Conservation (phyloP, 2,888 invertebrate genomes). For the Resseliella maxima region DNA sequence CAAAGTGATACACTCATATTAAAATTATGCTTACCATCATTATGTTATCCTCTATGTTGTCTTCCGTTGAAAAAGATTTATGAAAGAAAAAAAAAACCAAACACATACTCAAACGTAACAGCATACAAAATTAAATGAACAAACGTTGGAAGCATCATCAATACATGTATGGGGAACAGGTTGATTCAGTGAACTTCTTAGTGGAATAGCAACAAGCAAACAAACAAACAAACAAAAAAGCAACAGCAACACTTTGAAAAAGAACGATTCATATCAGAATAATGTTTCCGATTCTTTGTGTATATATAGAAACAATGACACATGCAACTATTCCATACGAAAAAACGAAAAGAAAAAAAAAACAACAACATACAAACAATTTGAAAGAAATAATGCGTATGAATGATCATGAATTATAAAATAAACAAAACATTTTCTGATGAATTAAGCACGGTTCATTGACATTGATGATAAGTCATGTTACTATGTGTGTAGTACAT, state of each 20-base stretch:
- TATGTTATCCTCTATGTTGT: background rate
- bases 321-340: background rate
- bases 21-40: background rate
- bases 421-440: background rate
- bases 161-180: conserved; percentile 8
- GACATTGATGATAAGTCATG: too few relatives aligned
- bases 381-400: background rate
- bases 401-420: background rate
- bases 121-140: too few relatives aligned
- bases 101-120: background rate
- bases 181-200: background rate
- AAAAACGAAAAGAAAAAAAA: background rate
- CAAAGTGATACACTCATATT: background rate
- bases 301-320: conserved; percentile 20
- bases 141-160: conserved; percentile 5
- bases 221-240: background rate
- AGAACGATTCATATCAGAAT: background rate
- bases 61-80: background rate
- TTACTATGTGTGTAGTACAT: background rate
- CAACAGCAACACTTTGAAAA: background rate
- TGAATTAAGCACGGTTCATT: conserved; percentile 14
- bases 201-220: too few relatives aligned
- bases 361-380: background rate
- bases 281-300: conserved; percentile 33
- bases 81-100: background rate